Conservation (phyloP, 2,113 vertebrate species). For the Acanthisitta chloris region DNA sequence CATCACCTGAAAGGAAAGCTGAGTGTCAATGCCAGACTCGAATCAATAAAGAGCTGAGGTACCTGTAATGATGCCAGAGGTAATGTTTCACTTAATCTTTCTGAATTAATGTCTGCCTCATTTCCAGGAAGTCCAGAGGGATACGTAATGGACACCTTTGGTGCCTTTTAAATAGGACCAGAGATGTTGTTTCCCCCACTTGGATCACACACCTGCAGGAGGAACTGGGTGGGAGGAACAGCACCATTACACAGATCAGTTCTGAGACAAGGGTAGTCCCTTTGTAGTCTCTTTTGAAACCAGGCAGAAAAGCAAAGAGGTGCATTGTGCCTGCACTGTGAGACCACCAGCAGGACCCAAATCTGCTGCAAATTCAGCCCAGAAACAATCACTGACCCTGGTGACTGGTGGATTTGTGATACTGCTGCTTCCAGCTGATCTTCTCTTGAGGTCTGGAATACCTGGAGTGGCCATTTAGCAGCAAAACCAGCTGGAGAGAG, state of each 20-base stretch:
- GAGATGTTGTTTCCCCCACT: not conserved
- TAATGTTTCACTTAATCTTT: slow-evolving; percentile 28
- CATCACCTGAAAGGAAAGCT: not conserved
- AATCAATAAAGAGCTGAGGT: slow-evolving; percentile 26
- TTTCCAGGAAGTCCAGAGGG: slow-evolving; percentile 53
- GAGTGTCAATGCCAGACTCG: not conserved
- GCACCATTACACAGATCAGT: not conserved
- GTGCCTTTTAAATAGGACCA: not conserved
- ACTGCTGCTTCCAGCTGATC: not conserved
- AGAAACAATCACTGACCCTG: not conserved
- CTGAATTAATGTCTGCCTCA: not conserved
- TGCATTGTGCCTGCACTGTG: not conserved
- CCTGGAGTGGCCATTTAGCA: not conserved
- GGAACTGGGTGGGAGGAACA: not conserved
- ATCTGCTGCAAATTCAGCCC: not conserved
- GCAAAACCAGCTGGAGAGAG: not conserved
- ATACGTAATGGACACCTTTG: not conserved
- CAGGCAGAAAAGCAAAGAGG: not conserved
- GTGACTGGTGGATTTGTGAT: not conserved
- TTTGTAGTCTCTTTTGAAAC: not conserved
- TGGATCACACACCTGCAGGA: not conserved
- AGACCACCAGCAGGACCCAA: not conserved
- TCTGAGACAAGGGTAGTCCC: not conserved
- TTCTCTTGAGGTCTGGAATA: not conserved
- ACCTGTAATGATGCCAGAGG: slow-evolving; percentile 15